phyloP scores from a whole-genome alignment of 1,140 invertebrate species.

The Procambarus virginalis region DNA sequence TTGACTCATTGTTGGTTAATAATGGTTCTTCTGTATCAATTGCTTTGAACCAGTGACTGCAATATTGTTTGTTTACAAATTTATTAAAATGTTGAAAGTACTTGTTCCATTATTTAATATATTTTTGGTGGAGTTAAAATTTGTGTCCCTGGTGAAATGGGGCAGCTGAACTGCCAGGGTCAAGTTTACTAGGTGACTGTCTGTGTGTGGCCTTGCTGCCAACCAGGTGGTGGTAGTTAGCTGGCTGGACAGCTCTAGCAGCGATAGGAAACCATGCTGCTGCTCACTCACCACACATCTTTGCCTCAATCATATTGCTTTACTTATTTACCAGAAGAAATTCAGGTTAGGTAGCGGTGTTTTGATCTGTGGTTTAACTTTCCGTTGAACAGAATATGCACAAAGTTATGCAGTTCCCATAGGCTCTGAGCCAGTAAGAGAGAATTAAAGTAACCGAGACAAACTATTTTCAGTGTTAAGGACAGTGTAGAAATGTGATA shows the following conservation, averaged over 20 bases:
- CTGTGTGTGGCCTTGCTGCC: constrained; percentile 16
- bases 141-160: constrained; percentile 55
- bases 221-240: constrained; percentile 11
- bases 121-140: constrained; percentile 44
- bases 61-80: constrained; percentile 43
- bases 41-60: constrained; percentile 34
- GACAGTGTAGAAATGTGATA: constrained; percentile 43
- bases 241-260: constrained; percentile 13
- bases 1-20: constrained; percentile 38
- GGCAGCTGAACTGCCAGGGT: constrained; percentile 37
- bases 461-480: constrained; percentile 30
- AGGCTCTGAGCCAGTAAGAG: constrained; percentile 19
- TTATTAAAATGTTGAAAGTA: constrained; percentile 23
- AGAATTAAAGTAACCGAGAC: constrained; percentile 14
- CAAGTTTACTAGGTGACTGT: constrained; percentile 9
- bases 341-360: constrained; percentile 1
- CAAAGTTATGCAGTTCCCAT: constrained; percentile 44
- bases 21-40: constrained; percentile 34
- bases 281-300: constrained; percentile 25
- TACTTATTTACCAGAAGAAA: constrained; percentile 9
- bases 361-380: constrained; percentile 29
- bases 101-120: constrained; percentile 29
- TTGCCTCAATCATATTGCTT: constrained; percentile 7
- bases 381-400: constrained; percentile 34
- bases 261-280: neutral